Evolutionary conservation across 1,140 invertebrate genomes (phyloP), one percentile per base, ranked within the genome.

Genomic region (Drosophila auraria): DNA sequence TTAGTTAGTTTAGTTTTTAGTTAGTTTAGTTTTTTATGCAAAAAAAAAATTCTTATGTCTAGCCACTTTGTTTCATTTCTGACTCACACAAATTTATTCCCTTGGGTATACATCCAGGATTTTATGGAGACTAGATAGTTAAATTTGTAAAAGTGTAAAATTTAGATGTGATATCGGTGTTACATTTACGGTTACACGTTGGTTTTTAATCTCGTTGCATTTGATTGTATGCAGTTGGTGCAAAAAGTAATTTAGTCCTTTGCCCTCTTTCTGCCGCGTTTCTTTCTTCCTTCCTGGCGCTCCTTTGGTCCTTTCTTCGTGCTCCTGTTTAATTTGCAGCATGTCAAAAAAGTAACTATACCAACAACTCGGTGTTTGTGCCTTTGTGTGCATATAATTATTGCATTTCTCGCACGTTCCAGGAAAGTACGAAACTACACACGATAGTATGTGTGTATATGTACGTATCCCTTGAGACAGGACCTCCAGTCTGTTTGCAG

Each of bases 311-410:
- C 60, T 36, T 59, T 75, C 51, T 69, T 45, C 57, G 65, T 73
- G 65, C 75, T 47, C 49, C 71, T 90, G 82, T 90, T 90, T 90
- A 90, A 90, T 90, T 90, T 90, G 79, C 79, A 90, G 86, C 86
- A 90, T 90, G 82, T 90, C 86, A 90, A 90, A 89, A 87, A 89
- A 87, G 56, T 60, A 65, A 54, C 38, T 76, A 42, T 61, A 20
- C 50, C 40, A 63, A 45, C 45, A 49, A 51, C 50, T 56, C 44
- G 74, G 71, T 49, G 45, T 66, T 45, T 71, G 45, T 70, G 77
- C 64, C 64, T 72, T 84, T 87, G 86, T 89, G 61, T 90, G 86
- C 86, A 89, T 89, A 89, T 90, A 90, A 90, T 90, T 90, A 90
- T 90, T 90, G 87, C 86, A 90, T 76, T 87, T 89, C 81, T 87